A percentile compares a stretch with the other conserved stretches of the same genome.
These are phyloP conservation scores for Aphaenogaster rudis DNA, from an alignment of 1,140 invertebrate species.

Conservation along the genomic window DNA sequence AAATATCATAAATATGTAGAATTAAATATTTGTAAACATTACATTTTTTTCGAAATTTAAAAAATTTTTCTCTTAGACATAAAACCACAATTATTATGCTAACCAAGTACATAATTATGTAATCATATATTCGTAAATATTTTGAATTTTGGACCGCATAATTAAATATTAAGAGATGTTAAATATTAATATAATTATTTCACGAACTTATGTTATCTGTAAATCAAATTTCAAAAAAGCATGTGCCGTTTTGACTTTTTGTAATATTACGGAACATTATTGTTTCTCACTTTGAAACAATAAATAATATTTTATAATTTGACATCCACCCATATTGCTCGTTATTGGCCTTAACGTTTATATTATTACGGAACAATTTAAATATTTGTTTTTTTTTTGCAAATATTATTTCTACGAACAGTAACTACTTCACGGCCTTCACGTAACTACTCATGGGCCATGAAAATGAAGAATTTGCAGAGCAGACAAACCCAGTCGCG, in stretches of 20 bases:
- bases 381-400: background rate
- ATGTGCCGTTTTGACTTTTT: background rate
- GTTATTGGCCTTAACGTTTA: background rate
- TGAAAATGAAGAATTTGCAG: background rate
- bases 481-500: background rate
- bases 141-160: background rate
- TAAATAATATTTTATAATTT: too few species aligned
- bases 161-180: background rate
- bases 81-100: background rate
- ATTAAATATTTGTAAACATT: background rate
- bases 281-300: too few species aligned
- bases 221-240: background rate
- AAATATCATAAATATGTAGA: background rate
- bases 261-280: background rate
- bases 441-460: too few species aligned
- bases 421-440: background rate
- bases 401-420: constrained; percentile 1
- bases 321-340: too few species aligned
- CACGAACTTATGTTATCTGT: background rate
- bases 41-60: background rate
- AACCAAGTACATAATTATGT: background rate
- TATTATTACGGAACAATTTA: background rate
- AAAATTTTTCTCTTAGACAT: background rate
- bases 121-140: background rate
- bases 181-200: background rate